Conservation (phyloP, 2,797 vertebrate genomes). For the Schizopygopsis pylzovi region DNA sequence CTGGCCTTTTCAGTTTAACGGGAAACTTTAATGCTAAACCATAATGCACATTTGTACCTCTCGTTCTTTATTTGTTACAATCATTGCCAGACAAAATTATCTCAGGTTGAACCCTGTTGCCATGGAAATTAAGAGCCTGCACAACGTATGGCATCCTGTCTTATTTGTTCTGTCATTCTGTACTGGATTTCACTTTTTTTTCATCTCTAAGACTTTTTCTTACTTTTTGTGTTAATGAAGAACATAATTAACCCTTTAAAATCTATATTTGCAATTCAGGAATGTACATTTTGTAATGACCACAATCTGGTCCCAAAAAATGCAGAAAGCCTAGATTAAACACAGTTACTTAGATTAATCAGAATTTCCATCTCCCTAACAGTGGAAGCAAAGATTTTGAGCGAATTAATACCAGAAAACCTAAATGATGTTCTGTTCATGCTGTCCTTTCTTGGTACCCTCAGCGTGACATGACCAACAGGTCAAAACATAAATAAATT, state of each 20-base stretch:
- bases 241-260: background rate
- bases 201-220: background rate
- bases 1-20: background rate
- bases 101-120: conserved; percentile 54
- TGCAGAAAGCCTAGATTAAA: background rate
- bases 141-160: conserved; percentile 38
- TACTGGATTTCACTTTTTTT: conserved; percentile 10
- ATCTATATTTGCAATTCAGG: background rate
- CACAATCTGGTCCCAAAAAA: background rate
- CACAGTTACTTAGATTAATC: background rate
- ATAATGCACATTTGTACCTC: background rate
- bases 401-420: background rate
- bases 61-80: conserved; percentile 29
- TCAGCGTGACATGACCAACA: conserved; percentile 51
- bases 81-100: conserved; percentile 20
- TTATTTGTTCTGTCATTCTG: background rate
- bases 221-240: background rate
- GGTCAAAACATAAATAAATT: conserved; percentile 49
- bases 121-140: conserved; percentile 54
- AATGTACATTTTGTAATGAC: background rate
- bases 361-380: background rate
- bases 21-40: conserved; percentile 4
- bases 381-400: background rate
- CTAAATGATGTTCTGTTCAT: background rate
- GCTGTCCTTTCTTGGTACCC: conserved; percentile 5